A percentile compares a stretch with the other conserved stretches of the same genome.
phyloP scores from a whole-genome alignment of 2,113 vertebrate genomes.

The Cinclus mexicanus region DNA sequence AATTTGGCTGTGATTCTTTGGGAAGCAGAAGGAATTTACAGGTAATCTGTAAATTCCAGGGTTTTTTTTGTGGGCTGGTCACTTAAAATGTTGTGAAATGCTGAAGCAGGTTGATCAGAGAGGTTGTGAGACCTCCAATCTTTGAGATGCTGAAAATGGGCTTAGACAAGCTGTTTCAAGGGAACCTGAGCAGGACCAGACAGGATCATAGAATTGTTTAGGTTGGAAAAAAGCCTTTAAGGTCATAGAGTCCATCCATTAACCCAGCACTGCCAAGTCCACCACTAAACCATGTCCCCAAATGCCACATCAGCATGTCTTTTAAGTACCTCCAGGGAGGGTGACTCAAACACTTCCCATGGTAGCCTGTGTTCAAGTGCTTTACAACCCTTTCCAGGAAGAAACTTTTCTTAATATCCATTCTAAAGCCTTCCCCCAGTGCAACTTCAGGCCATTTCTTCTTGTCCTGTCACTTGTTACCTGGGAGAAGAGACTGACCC shows the following conservation, averaged over 20 bases:
- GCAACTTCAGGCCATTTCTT: not conserved
- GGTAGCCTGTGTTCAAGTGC: not conserved
- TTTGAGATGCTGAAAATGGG: not conserved
- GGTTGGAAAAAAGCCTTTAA: not conserved
- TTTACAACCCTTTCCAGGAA: not conserved
- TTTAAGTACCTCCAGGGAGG: not conserved
- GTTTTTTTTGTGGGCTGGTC: not conserved
- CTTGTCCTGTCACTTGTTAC: not conserved
- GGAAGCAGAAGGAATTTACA: not conserved
- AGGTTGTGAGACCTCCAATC: not conserved
- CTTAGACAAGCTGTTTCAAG: not conserved
- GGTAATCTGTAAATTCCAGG: not conserved
- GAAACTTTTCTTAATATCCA: not conserved
- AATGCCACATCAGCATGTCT: not conserved
- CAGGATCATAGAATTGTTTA: not conserved
- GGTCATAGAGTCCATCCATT: not conserved
- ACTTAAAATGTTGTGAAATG: not conserved
- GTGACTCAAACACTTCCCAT: not conserved
- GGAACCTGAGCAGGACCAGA: not conserved
- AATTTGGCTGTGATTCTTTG: not conserved
- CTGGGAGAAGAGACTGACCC: not conserved
- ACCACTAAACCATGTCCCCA: not conserved
- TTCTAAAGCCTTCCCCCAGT: not conserved
- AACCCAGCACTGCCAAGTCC: not conserved
- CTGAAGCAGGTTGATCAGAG: not conserved